Conservation (phyloP, 2,113 vertebrate species). For the Rhombomys opimus region DNA sequence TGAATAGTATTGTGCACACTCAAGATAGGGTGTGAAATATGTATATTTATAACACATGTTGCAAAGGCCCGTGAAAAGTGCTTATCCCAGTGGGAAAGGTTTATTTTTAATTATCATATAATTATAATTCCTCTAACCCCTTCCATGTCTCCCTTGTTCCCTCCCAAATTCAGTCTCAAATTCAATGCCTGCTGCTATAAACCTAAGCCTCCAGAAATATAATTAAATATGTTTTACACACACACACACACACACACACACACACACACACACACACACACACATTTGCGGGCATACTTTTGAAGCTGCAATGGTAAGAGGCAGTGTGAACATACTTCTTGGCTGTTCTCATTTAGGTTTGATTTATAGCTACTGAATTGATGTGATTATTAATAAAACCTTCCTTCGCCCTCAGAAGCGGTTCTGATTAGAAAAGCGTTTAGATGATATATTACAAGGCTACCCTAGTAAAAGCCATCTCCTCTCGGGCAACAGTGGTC, state of each 20-base stretch:
- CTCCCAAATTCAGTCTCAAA: background rate
- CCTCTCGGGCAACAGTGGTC: background rate
- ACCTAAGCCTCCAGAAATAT: background rate
- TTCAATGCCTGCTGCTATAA: background rate
- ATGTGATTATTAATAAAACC: slow-evolving; percentile 54
- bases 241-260: background rate
- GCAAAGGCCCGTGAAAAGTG: background rate
- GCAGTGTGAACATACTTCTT: background rate
- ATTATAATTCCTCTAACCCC: background rate
- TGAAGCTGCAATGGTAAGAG: background rate
- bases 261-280: background rate
- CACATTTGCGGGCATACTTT: background rate
- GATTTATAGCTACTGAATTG: slow-evolving; percentile 20
- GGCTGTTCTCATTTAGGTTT: slow-evolving; percentile 15
- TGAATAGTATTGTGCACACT: background rate
- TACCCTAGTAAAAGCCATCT: background rate
- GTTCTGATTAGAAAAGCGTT: slow-evolving; percentile 40
- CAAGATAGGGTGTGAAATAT: background rate
- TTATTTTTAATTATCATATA: background rate
- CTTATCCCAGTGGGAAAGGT: background rate
- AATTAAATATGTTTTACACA: background rate
- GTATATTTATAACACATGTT: background rate
- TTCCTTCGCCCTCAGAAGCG: slow-evolving; percentile 7
- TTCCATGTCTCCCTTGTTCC: background rate
- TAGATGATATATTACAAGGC: background rate